Conservation (phyloP, 2,113 vertebrate genomes). For the Naja naja region DNA sequence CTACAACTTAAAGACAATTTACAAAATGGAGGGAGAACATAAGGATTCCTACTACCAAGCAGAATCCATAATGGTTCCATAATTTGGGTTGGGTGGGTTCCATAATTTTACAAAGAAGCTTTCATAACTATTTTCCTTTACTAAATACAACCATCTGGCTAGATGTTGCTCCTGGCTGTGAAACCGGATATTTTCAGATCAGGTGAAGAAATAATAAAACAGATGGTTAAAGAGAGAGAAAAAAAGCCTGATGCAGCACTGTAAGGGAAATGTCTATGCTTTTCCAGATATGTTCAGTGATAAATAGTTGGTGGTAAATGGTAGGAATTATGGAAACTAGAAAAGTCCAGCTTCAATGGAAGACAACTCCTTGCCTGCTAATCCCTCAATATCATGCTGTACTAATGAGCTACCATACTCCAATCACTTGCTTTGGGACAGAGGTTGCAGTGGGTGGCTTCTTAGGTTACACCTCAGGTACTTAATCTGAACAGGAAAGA, state of each 20-base stretch:
- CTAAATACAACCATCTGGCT: neutral
- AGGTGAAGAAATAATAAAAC: neutral
- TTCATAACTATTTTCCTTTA: neutral
- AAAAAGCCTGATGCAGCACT: neutral
- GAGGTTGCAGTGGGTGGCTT: neutral
- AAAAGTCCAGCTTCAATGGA: neutral
- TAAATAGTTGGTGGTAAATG: neutral
- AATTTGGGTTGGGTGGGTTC: neutral
- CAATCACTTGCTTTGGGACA: neutral
- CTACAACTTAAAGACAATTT: neutral
- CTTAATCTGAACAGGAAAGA: neutral
- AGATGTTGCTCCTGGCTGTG: neutral
- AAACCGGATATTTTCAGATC: neutral
- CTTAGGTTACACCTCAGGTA: neutral
- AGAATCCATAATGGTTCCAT: neutral
- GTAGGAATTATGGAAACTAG: neutral
- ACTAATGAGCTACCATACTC: neutral
- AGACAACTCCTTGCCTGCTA: neutral
- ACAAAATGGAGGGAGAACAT: neutral
- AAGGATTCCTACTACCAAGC: neutral
- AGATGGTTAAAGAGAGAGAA: neutral
- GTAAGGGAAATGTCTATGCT: neutral
- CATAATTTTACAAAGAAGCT: neutral
- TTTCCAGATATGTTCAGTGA: neutral
- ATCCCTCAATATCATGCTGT: neutral